Evolutionary conservation across 2,113 vertebrate genomes (phyloP), one percentile per base, ranked within the genome.

Genomic region (Excalfactoria chinensis): DNA sequence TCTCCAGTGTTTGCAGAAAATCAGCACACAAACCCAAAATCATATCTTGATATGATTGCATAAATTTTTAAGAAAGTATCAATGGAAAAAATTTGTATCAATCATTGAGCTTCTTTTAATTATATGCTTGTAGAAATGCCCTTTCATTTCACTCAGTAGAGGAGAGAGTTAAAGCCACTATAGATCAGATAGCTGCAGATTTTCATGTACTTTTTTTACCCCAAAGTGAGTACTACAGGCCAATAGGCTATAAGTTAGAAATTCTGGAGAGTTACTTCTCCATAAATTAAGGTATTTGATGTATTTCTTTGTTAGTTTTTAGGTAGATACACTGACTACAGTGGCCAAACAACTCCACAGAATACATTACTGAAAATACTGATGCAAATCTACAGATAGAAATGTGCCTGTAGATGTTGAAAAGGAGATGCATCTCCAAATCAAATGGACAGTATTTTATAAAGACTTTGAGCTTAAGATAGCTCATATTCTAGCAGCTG

Each of bases 381-480:
- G 35, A 48, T 81, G 23, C 5, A 74, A 80, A 82, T 37, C 13
- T n/a, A 26, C 17, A 53, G 18, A 51, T 19, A 44, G 22, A 7
- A 46, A 93, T 41, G 7, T 11, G 3, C 16, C 1, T 28, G n/a
- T 15, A 37, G 19, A 58, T 0, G 0, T 46, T 67, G 14, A 63
- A 67, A 64, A 30, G 13, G 4, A 53, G 21, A 4, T 32, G 3
- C 22, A 16, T 35, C 32, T 86, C n/a, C n/a, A 72, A 48, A 62
- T 59, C 14, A 67, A 73, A 80, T 12, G 12, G 9, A 66, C 4
- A 9, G 3, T 25, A 68, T 18, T 62, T 84, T 51, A 32, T 37
- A 22, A n/a, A 67, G 20, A 49, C 3, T 69, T 72, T 76, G 41
- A 75, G 11, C 26, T 64, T 35, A 79, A 62, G 43, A 30, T 5